phyloP scores from a whole-genome alignment of 2,797 vertebrate species.

The Carcharodon carcharias region DNA sequence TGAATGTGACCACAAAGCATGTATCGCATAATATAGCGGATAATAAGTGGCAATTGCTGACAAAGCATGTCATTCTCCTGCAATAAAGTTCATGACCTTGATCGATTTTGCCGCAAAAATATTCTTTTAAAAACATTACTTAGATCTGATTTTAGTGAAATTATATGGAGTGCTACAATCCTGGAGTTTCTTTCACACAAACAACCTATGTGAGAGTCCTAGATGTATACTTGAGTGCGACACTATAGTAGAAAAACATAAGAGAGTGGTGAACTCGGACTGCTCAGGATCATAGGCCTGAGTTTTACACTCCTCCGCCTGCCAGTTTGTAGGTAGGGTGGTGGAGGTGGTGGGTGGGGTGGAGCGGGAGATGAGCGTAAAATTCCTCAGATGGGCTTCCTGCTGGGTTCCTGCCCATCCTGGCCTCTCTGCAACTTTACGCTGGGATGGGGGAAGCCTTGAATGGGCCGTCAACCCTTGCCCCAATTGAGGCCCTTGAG shows the following conservation, averaged over 20 bases:
- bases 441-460: no score
- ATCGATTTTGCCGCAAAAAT: neutral
- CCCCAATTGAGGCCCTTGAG: no score
- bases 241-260: neutral
- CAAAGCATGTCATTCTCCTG: neutral
- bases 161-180: neutral
- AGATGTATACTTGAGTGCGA: neutral
- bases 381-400: no score
- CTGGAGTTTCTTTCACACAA: neutral
- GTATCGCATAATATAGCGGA: neutral
- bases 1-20: neutral
- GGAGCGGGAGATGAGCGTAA: no score
- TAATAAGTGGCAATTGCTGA: neutral
- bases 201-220: neutral
- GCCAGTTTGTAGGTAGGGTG: no score
- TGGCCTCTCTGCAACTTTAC: no score
- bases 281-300: neutral
- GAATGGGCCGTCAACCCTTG: no score
- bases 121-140: neutral
- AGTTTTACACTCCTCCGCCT: no score
- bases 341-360: no score
- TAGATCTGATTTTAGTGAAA: neutral
- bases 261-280: neutral
- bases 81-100: neutral
- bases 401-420: no score